Conservation (phyloP, 2,888 invertebrate species). For the Tetragnatha montana region DNA sequence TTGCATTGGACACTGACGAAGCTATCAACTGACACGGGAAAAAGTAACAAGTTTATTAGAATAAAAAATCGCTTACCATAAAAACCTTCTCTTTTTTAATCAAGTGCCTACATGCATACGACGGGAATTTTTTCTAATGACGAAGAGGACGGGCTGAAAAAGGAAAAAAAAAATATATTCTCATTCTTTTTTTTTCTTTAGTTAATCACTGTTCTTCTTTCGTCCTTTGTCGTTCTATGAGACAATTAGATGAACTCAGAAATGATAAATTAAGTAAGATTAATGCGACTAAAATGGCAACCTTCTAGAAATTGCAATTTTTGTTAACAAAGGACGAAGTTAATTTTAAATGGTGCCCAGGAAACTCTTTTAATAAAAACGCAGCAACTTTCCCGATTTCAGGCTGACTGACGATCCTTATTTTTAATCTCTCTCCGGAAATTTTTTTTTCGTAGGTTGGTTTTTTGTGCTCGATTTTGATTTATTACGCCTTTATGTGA, state of each 20-base stretch:
- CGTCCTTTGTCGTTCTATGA: constrained; percentile 42
- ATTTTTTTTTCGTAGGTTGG: background rate
- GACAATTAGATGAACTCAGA: constrained; percentile 43
- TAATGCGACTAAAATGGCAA: constrained; percentile 51
- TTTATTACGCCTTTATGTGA: background rate
- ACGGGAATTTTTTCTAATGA: constrained; percentile 26
- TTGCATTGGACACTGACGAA: background rate
- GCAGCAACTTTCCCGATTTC: background rate
- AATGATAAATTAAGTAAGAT: constrained; percentile 65
- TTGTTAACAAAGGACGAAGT: constrained; percentile 9
- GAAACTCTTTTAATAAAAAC: background rate
- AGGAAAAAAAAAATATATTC: constrained; percentile 19
- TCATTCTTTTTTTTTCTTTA: constrained; percentile 22
- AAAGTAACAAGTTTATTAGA: background rate
- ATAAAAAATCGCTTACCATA: background rate
- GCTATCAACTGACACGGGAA: background rate
- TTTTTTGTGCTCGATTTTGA: background rate
- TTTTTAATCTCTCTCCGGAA: background rate
- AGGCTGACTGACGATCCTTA: background rate
- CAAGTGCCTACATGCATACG: background rate
- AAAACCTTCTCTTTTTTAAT: background rate
- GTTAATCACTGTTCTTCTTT: constrained; percentile 46
- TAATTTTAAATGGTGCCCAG: background rate
- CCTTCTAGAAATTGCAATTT: constrained; percentile 30
- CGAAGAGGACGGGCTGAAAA: background rate